Base-by-base conservation (phyloP, 2,797 vertebrate genomes). In the Pangasius djambal region DNA sequence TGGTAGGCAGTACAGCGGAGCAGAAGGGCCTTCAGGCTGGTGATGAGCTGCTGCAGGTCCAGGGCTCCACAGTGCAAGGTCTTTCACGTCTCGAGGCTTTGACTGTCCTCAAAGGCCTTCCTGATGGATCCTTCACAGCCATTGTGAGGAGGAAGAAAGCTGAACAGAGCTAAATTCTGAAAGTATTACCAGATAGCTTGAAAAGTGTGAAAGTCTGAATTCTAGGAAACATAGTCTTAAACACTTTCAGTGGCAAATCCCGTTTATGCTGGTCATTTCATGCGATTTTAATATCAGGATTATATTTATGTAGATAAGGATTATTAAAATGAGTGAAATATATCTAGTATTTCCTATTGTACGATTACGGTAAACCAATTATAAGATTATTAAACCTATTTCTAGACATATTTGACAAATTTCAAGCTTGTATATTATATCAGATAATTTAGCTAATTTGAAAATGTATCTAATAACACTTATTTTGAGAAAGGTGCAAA, bases 11-110 rank as follows among this genome's bases (percentile, higher is more conserved):
- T 52, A 93, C 95, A 0, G 93, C 97, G 0, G 97, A 97, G 86
- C 96, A 96, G 91, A 95, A 92, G 0, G 90, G 94, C 0, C 94
- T 99, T 78, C 97, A 96, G 93, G 94, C 95, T 0, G 98, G 98
- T 0, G 98, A 99, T 16, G 97, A 98, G 86, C 86, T 99, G 59
- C 72, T 99, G 86, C 96, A 97, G 83, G 92, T 99, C 69, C 97
- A 97, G 83, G 95, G 93, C 28, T 92, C 92, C 6, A 83, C 89
- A 44, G 85, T 97, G 90, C 97, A 97, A 90, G 97, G 97, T 50
- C 96, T 98, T 90, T 97, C 97, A 0, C 97, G 98, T 50, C 98
- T 99, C 0, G 98, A 99, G 91, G 98, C 98, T 0, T 98, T 98
- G 98, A 98, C 93, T 85, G 85, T 96, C 90, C 97, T 99, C 93